Conservation (phyloP, 2,113 vertebrate species). For the Rhinogobius similis region DNA sequence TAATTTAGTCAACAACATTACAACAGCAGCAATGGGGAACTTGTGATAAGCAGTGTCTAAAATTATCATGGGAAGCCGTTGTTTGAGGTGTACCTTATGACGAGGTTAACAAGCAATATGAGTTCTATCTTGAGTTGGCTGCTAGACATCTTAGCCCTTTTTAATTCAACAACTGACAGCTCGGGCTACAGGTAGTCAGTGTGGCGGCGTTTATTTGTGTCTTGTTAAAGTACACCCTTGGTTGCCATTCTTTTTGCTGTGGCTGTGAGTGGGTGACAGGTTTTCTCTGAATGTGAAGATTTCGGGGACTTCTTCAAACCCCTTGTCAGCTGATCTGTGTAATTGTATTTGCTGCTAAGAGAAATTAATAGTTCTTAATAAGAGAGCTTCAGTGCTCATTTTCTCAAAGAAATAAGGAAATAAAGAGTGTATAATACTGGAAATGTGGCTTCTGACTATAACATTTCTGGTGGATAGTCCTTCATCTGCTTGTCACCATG, state of each 20-base stretch:
- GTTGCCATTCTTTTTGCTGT: slow-evolving; percentile 35
- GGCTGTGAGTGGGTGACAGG: slow-evolving; percentile 42
- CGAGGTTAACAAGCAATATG: slow-evolving; percentile 21
- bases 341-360: too few species aligned
- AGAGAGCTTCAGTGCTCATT: too few species aligned
- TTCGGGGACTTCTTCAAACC: slow-evolving; percentile 28
- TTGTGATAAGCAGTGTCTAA: slow-evolving; percentile 38
- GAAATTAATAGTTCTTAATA: too few species aligned
- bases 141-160: slow-evolving; percentile 31
- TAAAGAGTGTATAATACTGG: too few species aligned
- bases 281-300: slow-evolving; percentile 17
- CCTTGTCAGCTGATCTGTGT: slow-evolving; percentile 22
- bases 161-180: slow-evolving; percentile 54
- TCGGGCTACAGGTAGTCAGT: slow-evolving; percentile 32
- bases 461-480: too few species aligned
- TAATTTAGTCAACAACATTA: slow-evolving; percentile 2
- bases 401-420: too few species aligned
- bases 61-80: slow-evolving; percentile 39
- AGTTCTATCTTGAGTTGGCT: slow-evolving; percentile 33
- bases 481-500: too few species aligned
- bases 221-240: slow-evolving; percentile 35
- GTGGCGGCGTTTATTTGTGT: slow-evolving; percentile 52
- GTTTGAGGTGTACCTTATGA: slow-evolving; percentile 39
- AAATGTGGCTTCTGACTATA: too few species aligned
- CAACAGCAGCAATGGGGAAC: slow-evolving; percentile 10